Evolutionary conservation across 2,113 vertebrate genomes (phyloP), one percentile per base, ranked within the genome.

Genomic region (Merops nubicus): DNA sequence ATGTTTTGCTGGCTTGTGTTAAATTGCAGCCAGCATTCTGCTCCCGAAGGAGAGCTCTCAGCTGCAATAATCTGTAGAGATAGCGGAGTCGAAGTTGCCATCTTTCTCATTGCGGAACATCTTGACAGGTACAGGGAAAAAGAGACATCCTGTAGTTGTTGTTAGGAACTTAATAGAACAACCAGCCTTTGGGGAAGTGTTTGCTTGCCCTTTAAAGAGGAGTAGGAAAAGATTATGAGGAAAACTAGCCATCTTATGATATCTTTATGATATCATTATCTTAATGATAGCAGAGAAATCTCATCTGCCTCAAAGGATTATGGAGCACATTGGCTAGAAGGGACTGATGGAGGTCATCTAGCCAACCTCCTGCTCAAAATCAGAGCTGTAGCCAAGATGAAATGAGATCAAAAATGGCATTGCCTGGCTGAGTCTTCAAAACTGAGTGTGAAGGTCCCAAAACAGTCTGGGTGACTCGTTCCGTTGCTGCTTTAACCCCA

Each of bases 41-140:
- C 26, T 42, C 87, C 96, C 1, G 4, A 8, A 0, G 91, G 94
- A 65, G 95, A 97, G 23, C 96, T 70, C 0, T 96, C 96, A 6
- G 53, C 72, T 29, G 96, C 72, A 33, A 51, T 72, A 62, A 98
- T 80, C 23, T 91, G 72, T 31, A 98, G 80, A 28, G 91, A 95
- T 36, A 98, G 76, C 54, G 12, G 76, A 15, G 90, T 94, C 42
- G 96, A 90, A 90, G 65, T 93, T 88, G 43, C 98, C 96, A 2
- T 98, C 98, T 20, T 98, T 97, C n/a, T 94, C 59, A 11, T 98
- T 91, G 0, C 95, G 47, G 88, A 98, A 98, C 1, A 85, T 96
- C 34, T 96, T 53, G 25, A 85, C 65, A 31, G 98, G 96, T 94
- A 98, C 6, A 22, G 93, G 92, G 88, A 94, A 96, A 43, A 83